Evolutionary conservation across 2,888 invertebrate genomes (phyloP).

Genomic region (Noctua janthe): DNA sequence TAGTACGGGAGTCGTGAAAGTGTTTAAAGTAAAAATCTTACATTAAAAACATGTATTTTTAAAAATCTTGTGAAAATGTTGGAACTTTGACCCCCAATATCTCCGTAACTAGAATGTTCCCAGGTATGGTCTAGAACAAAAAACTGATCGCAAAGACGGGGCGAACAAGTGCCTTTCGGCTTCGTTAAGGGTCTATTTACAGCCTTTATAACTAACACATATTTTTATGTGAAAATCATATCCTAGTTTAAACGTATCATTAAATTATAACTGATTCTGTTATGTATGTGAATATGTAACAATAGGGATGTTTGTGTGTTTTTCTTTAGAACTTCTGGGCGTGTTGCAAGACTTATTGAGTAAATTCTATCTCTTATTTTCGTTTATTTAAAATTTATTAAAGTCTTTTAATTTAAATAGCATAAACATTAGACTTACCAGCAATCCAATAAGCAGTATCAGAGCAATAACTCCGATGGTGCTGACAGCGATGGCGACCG

Average conservation of each 20-base stretch:
- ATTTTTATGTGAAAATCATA: no score
- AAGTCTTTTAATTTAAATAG: background rate
- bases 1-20: no score
- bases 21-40: no score
- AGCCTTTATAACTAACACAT: background rate
- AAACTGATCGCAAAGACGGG: no score
- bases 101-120: no score
- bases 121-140: no score
- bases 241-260: background rate
- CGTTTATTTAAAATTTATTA: no score
- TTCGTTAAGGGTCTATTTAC: no score
- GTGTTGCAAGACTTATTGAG: background rate
- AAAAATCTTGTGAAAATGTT: no score
- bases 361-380: background rate
- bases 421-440: constrained; percentile 89
- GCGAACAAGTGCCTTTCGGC: no score
- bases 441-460: constrained; percentile 93
- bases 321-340: background rate
- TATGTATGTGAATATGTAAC: background rate
- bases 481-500: constrained; percentile 95
- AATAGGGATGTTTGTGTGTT: background rate
- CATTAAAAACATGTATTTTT: no score
- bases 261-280: background rate
- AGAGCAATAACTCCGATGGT: constrained; percentile 95
- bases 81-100: no score